Base-by-base conservation (phyloP, 1,140 invertebrate genomes). In the Neodiprion fabricii region DNA sequence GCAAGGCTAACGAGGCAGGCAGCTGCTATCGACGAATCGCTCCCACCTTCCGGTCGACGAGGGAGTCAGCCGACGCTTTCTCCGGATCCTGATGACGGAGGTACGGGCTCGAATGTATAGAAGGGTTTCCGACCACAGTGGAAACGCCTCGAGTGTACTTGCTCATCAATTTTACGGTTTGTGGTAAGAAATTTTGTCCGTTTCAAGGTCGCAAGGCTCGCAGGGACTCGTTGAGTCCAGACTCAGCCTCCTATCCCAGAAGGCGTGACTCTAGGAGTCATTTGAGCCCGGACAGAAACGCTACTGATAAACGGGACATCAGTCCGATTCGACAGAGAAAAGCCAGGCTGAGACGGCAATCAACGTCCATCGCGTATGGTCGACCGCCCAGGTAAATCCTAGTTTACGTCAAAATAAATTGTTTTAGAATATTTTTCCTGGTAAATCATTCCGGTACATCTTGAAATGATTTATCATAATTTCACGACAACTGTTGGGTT, bases 21-120 rank as follows among this genome's bases (percentile, higher is more conserved):
- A 10, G 96, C 96, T 7, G 94, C 96, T 66, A 95, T 96, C 84
- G 96, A 97, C 85, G 96, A 97, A 85, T 93, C 92, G 72, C 87
- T 94, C 72, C 94, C 94, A 48, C 93, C 94, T 21, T 91, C 92
- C 48, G 86, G 87, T 72, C 90, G 95, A 67, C 89, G 94, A 53
- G 93, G 92, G 47, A 95, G 95, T 21, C 94, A 95, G 65, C 95
- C 95, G 2, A 95, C 95, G 7, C 87, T 97, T 66, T 95, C 94
- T 74, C 95, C 95, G 0, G 91, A 92, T 81, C 89, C 87, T 9
- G 93, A 94, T 81, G 89, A 90, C 70, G 85, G 84, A 80, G 86
- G 85, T 87, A 87, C 89, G 14, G 92, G 1, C 53, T n/a, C 53
- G 53, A 61, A 61, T 12, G 4, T 11, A 61, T 12, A 61, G 53